These are phyloP conservation scores for Zeuzera pyrina DNA, from an alignment of 2,888 invertebrate genomes.

Conservation along the genomic window DNA sequence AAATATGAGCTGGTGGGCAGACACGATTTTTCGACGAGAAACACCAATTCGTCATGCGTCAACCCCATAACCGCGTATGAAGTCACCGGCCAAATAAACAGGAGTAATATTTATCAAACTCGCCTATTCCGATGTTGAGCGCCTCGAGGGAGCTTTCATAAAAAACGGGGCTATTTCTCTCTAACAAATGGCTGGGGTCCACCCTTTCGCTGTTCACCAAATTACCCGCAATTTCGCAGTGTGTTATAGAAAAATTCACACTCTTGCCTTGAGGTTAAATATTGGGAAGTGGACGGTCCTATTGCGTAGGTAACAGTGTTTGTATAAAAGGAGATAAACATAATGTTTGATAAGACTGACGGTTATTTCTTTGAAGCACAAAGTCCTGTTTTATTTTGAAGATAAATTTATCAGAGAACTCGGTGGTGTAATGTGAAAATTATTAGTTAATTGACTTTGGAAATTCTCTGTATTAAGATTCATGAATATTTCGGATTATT, in stretches of 20 bases:
- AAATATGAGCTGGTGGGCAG: too few species aligned
- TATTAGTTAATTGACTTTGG: too few species aligned
- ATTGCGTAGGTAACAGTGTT: too few species aligned
- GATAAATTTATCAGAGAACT: too few species aligned
- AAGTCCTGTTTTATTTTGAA: too few species aligned
- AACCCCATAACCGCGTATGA: constrained; percentile 26
- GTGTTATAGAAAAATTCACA: constrained; percentile 30
- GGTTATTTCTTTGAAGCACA: too few species aligned
- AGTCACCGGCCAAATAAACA: constrained; percentile 28
- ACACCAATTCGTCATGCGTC: constrained; percentile 38
- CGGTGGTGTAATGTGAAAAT: too few species aligned
- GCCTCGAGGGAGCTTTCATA: constrained; percentile 28
- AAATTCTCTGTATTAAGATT: too few species aligned
- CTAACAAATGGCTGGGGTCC: constrained; percentile 26
- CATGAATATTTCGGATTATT: too few species aligned
- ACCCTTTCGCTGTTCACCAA: constrained; percentile 53
- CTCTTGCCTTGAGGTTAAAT: constrained; percentile 25
- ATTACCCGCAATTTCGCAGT: constrained; percentile 48
- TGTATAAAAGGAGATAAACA: too few species aligned
- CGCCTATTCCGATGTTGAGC: constrained; percentile 5
- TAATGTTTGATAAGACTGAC: too few species aligned
- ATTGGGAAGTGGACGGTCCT: too few species aligned
- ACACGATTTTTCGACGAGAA: constrained; percentile 19
- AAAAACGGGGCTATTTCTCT: constrained; percentile 27
- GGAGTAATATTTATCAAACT: constrained; percentile 30